Percentiles rank a stretch among this genome's conserved stretches.
Evolutionary conservation across 2,113 vertebrate species (phyloP).

Genomic region (Cathartes aura): DNA sequence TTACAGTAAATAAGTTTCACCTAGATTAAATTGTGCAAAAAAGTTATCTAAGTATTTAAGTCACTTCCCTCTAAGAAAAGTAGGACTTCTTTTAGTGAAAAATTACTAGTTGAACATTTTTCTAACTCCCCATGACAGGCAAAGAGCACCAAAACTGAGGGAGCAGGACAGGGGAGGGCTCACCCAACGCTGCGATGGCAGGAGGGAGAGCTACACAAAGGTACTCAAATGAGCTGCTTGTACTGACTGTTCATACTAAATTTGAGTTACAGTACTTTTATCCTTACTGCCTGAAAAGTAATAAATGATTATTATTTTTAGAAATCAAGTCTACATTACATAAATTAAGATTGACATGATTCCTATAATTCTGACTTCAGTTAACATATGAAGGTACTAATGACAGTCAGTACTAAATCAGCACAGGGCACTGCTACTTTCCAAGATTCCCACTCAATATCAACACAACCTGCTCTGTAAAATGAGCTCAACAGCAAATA

Average conservation of each 20-base stretch:
- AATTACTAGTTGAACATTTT: background rate
- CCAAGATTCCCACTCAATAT: background rate
- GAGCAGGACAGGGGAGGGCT: background rate
- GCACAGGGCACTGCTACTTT: background rate
- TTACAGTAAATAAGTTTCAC: background rate
- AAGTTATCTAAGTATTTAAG: accelerated
- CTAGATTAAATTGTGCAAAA: background rate
- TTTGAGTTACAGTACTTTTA: background rate
- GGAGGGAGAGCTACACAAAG: background rate
- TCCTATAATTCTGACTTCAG: background rate
- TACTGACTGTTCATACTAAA: background rate
- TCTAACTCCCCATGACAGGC: background rate
- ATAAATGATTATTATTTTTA: background rate
- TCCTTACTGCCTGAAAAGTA: background rate
- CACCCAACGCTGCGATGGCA: accelerated
- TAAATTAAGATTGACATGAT: background rate
- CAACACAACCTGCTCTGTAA: background rate
- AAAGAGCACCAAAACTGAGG: background rate
- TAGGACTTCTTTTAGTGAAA: background rate
- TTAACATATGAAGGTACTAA: background rate
- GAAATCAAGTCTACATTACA: background rate
- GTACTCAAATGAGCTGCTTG: background rate
- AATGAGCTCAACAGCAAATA: accelerated
- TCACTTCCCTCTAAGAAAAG: background rate
- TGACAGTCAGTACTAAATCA: background rate